A percentile compares a stretch with the other conserved stretches of the same genome.
Evolutionary conservation across 1,140 invertebrate genomes (phyloP).

Genomic region (Sitobion miscanthi): DNA sequence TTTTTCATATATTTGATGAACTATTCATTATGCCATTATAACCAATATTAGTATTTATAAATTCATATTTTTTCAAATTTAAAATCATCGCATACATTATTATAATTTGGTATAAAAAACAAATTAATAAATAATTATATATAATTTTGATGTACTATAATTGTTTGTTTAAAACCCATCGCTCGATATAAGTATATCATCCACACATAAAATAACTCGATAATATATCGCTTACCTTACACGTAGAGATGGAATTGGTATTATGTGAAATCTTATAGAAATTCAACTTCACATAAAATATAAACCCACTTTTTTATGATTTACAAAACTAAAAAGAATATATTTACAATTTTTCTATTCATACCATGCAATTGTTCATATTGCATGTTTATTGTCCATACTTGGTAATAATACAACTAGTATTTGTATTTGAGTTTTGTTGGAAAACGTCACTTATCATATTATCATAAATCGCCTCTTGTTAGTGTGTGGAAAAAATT

Average conservation of each 20-base stretch:
- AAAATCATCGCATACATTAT: too few species aligned
- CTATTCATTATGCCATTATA: too few species aligned
- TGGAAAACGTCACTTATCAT: background rate
- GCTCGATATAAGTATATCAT: background rate
- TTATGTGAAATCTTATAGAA: background rate
- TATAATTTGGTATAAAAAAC: too few species aligned
- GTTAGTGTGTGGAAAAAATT: background rate
- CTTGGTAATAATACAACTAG: background rate
- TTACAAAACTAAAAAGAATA: background rate
- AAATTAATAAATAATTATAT: background rate
- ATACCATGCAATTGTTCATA: too few species aligned
- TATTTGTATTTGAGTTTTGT: background rate
- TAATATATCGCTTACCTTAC: background rate
- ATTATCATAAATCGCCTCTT: background rate
- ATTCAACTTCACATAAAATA: background rate
- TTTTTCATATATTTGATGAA: too few species aligned
- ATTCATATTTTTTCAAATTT: too few species aligned
- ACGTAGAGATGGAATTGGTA: background rate
- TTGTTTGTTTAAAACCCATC: background rate
- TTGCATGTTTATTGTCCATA: too few species aligned
- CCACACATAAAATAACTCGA: background rate
- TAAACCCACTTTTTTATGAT: background rate
- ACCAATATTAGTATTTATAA: too few species aligned
- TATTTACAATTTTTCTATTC: background rate
- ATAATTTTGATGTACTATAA: background rate